Evolutionary conservation across 1,140 invertebrate species (phyloP).

Genomic region (Sinella curviseta): DNA sequence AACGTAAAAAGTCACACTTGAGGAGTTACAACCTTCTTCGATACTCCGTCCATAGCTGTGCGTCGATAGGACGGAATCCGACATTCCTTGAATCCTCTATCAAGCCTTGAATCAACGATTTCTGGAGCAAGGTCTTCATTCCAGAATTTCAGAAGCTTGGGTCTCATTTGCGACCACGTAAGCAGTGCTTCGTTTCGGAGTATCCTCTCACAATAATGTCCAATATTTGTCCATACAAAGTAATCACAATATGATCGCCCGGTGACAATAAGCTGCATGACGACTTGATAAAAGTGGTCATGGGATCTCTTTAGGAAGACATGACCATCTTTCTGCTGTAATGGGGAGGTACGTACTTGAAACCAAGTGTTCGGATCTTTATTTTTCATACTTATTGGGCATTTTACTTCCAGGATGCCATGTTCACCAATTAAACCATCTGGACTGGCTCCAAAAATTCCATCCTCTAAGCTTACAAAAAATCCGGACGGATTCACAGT

Average conservation of each 20-base stretch:
- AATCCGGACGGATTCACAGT: constrained; percentile 47
- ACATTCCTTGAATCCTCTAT: not conserved
- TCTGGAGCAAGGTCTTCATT: not conserved
- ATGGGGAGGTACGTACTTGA: too few species aligned
- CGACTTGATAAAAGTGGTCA: constrained; percentile 55
- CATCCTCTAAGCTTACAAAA: constrained; percentile 52
- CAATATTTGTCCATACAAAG: constrained; percentile 51
- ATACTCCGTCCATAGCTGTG: too few species aligned
- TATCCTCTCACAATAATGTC: constrained; percentile 40
- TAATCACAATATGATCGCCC: constrained; percentile 53
- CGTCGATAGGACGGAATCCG: too few species aligned
- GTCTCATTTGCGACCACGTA: constrained; percentile 49
- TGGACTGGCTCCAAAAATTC: constrained; percentile 53
- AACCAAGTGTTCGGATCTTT: constrained; percentile 40
- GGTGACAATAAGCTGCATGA: constrained; percentile 54
- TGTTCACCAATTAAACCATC: constrained; percentile 55
- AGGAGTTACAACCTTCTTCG: too few species aligned
- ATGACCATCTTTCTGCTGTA: not conserved
- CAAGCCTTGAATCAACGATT: not conserved
- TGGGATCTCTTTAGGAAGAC: constrained; percentile 51
- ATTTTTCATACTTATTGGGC: constrained; percentile 49
- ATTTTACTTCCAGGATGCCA: constrained; percentile 54
- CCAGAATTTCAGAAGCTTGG: constrained; percentile 34
- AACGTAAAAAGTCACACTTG: too few species aligned
- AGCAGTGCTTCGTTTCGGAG: constrained; percentile 34